Evolutionary conservation across 2,113 vertebrate genomes (phyloP).

Genomic region (Rhea pennata): DNA sequence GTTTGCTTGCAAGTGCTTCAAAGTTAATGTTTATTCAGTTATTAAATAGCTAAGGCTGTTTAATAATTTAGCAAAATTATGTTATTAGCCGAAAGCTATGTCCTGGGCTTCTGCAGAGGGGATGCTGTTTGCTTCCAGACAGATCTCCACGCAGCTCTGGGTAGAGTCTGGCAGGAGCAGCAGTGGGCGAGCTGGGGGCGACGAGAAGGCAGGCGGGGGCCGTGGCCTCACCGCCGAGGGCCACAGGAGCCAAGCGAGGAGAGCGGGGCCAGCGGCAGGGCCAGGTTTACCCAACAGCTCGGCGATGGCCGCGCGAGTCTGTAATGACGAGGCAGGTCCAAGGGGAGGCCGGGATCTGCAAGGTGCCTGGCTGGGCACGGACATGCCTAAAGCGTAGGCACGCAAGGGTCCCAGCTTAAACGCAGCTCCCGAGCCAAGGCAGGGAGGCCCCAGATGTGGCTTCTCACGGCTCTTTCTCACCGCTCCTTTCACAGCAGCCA

Average conservation of each 20-base stretch:
- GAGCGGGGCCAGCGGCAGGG: too few species aligned
- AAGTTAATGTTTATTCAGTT: not conserved
- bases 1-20: not conserved
- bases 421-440: not conserved
- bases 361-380: not conserved
- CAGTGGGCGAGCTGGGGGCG: too few species aligned
- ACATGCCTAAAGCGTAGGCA: accelerated
- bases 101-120: not conserved
- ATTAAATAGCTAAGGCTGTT: not conserved
- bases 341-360: not conserved
- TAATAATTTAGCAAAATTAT: not conserved
- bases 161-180: too few species aligned
- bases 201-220: too few species aligned
- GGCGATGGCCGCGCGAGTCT: not conserved
- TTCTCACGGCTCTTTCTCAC: not conserved
- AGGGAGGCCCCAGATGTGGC: not conserved
- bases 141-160: not conserved
- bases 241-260: not conserved
- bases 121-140: not conserved
- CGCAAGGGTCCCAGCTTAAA: too few species aligned
- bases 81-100: not conserved
- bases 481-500: accelerated
- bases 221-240: not conserved
- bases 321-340: accelerated
- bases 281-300: not conserved